Conservation (phyloP, 2,113 vertebrate genomes). For the Zosterops pallidus region DNA sequence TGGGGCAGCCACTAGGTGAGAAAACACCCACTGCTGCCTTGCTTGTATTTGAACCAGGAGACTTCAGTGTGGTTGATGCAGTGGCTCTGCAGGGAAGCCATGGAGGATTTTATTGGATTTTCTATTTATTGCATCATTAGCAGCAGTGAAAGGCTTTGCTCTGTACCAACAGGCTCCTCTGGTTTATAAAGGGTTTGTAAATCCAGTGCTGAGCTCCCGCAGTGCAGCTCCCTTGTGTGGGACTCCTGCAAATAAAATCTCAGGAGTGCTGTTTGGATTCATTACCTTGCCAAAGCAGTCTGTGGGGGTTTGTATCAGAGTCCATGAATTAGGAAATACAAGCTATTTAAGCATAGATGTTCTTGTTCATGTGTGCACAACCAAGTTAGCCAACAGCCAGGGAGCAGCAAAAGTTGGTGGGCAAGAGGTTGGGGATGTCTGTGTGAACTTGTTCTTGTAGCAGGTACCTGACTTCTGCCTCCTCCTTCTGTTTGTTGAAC, state of each 20-base stretch:
- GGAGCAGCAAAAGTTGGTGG: not conserved
- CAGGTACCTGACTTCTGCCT: not conserved
- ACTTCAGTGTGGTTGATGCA: not conserved
- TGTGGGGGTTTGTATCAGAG: not conserved
- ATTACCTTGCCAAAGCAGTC: rapidly evolving
- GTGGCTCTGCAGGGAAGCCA: not conserved
- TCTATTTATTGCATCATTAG: conserved; percentile 19
- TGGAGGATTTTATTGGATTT: not conserved
- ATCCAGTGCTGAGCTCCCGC: not conserved
- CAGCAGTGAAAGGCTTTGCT: not conserved
- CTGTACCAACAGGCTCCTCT: not conserved
- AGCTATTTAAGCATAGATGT: not conserved
- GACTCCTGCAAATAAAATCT: not conserved
- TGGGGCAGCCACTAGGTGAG: not conserved
- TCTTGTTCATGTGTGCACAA: not conserved
- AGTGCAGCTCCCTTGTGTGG: not conserved
- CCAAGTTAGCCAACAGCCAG: not conserved
- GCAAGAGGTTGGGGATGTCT: not conserved
- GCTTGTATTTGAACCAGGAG: not conserved
- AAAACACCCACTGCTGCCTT: not conserved
- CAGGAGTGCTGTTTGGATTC: not conserved
- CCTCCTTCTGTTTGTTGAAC: not conserved
- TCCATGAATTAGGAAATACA: not conserved
- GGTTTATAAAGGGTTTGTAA: not conserved
- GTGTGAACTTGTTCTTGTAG: rapidly evolving